phyloP scores from a whole-genome alignment of 30 jellyfish, hydroid and myxozoan genomes.

The Nemopilema nomurai region DNA sequence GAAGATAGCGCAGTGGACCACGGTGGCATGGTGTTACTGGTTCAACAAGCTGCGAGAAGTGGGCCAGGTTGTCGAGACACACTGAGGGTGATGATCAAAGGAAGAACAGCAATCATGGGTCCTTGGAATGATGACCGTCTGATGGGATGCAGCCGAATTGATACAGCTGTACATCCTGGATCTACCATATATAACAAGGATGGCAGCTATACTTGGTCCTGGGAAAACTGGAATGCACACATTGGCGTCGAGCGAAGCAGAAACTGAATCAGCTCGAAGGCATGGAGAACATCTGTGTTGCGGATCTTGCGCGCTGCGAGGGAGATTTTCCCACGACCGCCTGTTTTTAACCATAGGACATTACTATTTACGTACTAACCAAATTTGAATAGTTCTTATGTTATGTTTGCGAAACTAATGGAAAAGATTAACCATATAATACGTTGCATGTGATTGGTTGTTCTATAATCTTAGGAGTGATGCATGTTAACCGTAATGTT shows the following conservation, averaged over 20 bases:
- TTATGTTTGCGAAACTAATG: too few species aligned
- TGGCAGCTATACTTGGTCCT: neutral
- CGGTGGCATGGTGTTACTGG: neutral
- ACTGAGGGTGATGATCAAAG: neutral
- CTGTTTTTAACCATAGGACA: too few species aligned
- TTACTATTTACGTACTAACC: too few species aligned
- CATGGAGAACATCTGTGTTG: neutral
- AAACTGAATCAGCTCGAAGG: neutral
- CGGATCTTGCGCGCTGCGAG: too few species aligned
- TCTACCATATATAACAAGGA: neutral
- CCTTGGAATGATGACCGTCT: neutral
- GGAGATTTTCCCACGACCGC: too few species aligned
- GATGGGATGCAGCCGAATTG: neutral
- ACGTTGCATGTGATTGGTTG: too few species aligned
- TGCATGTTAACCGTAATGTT: too few species aligned
- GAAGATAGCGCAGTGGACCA: neutral
- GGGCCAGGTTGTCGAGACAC: neutral
- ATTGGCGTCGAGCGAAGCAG: neutral
- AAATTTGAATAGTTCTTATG: too few species aligned
- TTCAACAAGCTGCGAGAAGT: neutral
- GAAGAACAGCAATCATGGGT: neutral
- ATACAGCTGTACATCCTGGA: neutral
- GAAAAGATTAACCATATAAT: too few species aligned
- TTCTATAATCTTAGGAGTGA: too few species aligned
- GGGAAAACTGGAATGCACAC: neutral